Evolutionary conservation across 2,113 vertebrate genomes (phyloP).

Genomic region (Hippocampus barbouri): DNA sequence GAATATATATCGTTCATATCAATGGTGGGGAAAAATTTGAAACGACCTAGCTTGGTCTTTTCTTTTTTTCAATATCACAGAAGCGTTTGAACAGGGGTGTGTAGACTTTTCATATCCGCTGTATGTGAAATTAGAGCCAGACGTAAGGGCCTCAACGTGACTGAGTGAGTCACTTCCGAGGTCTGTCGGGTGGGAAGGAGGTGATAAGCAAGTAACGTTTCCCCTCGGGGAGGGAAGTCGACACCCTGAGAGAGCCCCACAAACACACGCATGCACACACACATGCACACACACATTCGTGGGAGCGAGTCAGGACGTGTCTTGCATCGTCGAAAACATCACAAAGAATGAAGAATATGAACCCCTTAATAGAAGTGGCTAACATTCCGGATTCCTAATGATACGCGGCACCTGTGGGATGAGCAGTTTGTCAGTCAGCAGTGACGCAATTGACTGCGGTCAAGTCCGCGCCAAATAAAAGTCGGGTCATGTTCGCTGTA

Average conservation of each 20-base stretch:
- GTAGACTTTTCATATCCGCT: no score
- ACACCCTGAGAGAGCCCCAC: constrained; percentile 57
- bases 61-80: neutral
- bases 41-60: neutral
- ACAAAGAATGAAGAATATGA: neutral
- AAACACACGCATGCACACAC: constrained; percentile 9
- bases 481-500: no score
- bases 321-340: neutral
- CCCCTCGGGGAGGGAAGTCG: constrained; percentile 49
- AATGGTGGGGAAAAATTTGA: neutral
- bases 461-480: no score
- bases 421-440: neutral
- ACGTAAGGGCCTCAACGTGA: neutral
- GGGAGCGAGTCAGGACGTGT: constrained; percentile 4
- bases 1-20: neutral
- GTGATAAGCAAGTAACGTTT: constrained; percentile 32
- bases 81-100: neutral
- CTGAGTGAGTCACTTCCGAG: constrained; percentile 44
- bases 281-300: constrained; percentile 1
- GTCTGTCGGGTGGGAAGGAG: constrained; percentile 34
- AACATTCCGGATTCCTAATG: neutral
- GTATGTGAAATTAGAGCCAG: neutral
- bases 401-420: neutral
- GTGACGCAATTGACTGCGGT: no score
- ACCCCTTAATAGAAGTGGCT: neutral